Percentiles rank a stretch among this genome's conserved stretches.
Evolutionary conservation across 2,888 invertebrate genomes (phyloP).

Genomic region (Baccha elongata): DNA sequence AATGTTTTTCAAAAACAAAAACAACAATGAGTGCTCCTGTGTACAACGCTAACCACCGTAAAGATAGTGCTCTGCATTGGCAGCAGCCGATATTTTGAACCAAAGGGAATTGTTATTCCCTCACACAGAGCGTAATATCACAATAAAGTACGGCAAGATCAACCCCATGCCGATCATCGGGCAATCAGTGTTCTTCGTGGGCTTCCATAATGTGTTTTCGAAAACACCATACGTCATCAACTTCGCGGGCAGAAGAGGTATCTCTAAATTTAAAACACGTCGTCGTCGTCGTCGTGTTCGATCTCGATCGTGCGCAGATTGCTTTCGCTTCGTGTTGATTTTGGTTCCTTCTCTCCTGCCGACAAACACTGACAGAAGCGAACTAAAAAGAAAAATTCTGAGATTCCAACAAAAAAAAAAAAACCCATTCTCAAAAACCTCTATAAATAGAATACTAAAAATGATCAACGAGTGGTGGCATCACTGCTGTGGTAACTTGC

Average conservation of each 20-base stretch:
- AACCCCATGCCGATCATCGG: conserved; percentile 68
- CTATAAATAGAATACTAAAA: conserved; percentile 71
- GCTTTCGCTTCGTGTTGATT: conserved; percentile 46
- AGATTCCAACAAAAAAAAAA: conserved; percentile 56
- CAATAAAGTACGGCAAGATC: conserved; percentile 44
- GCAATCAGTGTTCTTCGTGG: conserved; percentile 50
- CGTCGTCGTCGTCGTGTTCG: conserved; percentile 12
- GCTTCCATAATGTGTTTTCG: conserved; percentile 51
- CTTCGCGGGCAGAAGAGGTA: conserved; percentile 55
- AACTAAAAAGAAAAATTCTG: conserved; percentile 50
- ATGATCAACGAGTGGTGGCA: conserved; percentile 58
- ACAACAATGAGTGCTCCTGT: conserved; percentile 49
- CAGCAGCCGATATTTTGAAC: conserved; percentile 66
- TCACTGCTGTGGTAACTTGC: conserved; percentile 65
- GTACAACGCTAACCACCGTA: background rate
- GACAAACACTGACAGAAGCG: conserved; percentile 37
- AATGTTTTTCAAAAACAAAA: conserved; percentile 42
- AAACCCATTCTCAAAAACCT: background rate
- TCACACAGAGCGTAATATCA: conserved; percentile 51
- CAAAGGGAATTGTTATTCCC: conserved; percentile 61
- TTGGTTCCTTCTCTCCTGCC: conserved; percentile 55
- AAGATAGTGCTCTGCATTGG: conserved; percentile 67
- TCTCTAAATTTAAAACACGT: conserved; percentile 72
- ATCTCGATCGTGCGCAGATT: conserved; percentile 66
- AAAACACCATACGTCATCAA: conserved; percentile 40